Conservation (phyloP, 2,888 invertebrate species). For the Lithophane leautieri region DNA sequence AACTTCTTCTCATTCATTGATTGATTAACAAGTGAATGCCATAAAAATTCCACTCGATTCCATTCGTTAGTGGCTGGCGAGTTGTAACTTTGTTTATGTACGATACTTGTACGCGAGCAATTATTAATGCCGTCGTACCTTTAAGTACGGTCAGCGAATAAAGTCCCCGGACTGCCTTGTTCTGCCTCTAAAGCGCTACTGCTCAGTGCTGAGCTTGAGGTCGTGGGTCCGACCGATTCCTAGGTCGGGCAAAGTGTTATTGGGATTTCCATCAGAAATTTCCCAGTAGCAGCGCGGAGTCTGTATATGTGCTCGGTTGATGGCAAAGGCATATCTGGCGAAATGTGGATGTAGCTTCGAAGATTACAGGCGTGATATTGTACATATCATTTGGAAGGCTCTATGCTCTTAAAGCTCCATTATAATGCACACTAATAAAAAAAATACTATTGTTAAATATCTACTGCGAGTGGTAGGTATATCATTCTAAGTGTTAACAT, state of each 20-base stretch:
- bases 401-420: not conserved
- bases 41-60: conserved; percentile 24
- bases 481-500: conserved; percentile 3
- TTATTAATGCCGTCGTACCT: not conserved
- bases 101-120: not conserved
- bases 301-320: no score
- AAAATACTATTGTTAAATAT: not conserved
- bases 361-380: not conserved
- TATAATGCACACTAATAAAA: not conserved
- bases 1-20: conserved; percentile 16
- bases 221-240: no score
- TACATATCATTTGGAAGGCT: not conserved
- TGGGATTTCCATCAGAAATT: no score
- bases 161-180: no score
- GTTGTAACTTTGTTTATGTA: conserved; percentile 3
- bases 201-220: no score
- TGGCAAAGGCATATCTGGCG: no score
- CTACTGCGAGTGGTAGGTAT: not conserved
- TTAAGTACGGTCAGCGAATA: not conserved
- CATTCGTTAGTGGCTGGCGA: not conserved
- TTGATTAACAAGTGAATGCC: conserved; percentile 30
- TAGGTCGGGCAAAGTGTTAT: no score
- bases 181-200: no score
- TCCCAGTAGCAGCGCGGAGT: no score
- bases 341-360: not conserved